Percentiles rank a stretch among this genome's conserved stretches.
phyloP scores from a whole-genome alignment of 1,140 invertebrate genomes.

The Orussus abietinus region DNA sequence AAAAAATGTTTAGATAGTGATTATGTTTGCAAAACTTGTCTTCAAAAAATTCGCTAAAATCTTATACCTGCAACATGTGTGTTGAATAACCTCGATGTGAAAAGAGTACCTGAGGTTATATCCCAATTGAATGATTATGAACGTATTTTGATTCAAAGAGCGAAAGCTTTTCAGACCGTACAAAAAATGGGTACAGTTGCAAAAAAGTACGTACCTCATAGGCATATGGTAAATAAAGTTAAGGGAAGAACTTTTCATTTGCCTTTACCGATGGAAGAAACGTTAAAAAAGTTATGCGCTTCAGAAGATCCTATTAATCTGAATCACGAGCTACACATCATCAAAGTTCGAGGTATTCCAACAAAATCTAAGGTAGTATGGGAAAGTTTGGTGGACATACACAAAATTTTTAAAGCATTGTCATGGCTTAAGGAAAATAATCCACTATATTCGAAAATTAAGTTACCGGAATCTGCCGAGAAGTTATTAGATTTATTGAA shows the following conservation, averaged over 20 bases:
- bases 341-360: slow-evolving; percentile 16
- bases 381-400: slow-evolving; percentile 17
- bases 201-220: slow-evolving; percentile 30
- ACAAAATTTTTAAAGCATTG: slow-evolving; percentile 17
- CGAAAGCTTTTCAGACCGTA: slow-evolving; percentile 37
- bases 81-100: slow-evolving; percentile 19
- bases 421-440: slow-evolving; percentile 20
- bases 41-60: slow-evolving; percentile 13
- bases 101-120: slow-evolving; percentile 17
- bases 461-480: slow-evolving; percentile 8
- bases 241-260: slow-evolving; percentile 37
- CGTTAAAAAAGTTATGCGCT: slow-evolving; percentile 27
- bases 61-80: slow-evolving; percentile 15
- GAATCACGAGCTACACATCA: slow-evolving; percentile 13
- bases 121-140: slow-evolving; percentile 24
- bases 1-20: slow-evolving; percentile 10
- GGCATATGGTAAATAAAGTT: slow-evolving; percentile 26
- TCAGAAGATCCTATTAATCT: slow-evolving; percentile 20
- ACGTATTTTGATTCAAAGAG: slow-evolving; percentile 34
- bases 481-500: slow-evolving; percentile 4
- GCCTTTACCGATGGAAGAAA: slow-evolving; percentile 33
- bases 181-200: slow-evolving; percentile 26
- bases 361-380: slow-evolving; percentile 21
- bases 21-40: slow-evolving; percentile 21
- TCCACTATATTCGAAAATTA: slow-evolving; percentile 19